Evolutionary conservation across 2,113 vertebrate genomes (phyloP), one percentile per base, ranked within the genome.

Genomic region (Mus pahari): DNA sequence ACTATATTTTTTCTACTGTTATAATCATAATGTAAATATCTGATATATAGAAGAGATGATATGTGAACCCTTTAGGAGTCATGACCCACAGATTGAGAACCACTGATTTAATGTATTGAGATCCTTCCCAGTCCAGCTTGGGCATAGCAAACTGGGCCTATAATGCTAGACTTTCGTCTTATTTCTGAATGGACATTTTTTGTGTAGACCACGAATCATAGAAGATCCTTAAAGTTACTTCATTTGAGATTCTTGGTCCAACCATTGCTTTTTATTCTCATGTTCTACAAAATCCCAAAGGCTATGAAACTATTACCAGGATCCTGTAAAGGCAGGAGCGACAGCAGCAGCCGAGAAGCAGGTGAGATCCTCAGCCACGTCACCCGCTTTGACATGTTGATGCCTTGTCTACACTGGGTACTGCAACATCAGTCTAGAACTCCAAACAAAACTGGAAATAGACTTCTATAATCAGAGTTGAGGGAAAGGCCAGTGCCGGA

Each of bases 381-480:
- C 10, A 24, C 28, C 24, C 24, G 33, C 50, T 79, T 81, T 66
- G 75, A 17, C 20, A 58, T 62, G 48, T 90, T 66, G 36, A 90
- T 92, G 60, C 86, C 10, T 73, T 94, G 79, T 87, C 91, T 82
- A 83, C 42, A 55, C 39, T 84, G 20, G 31, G 11, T 42, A 45
- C 24, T 73, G 22, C 36, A 64, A 73, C 20, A 91, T 53, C 82
- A 89, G 33, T 90, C 89, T 94, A 53, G 8, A 92, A 28, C 48
- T 24, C 33, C 48, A 58, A 94, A 75, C 36, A 87, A 88, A 92
- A 92, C 53, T 42, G 64, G 50, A 95, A 91, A 75, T 33, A 58
- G 39, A 1, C n/a, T 79, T 42, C 2, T 66, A 42, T 0, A 31
- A 48, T 70, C 39, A 50, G 77, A 79, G 50, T 79, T 53, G 20